phyloP scores from a whole-genome alignment of 2,888 invertebrate species.

The Caenorhabditis auriculariae region DNA sequence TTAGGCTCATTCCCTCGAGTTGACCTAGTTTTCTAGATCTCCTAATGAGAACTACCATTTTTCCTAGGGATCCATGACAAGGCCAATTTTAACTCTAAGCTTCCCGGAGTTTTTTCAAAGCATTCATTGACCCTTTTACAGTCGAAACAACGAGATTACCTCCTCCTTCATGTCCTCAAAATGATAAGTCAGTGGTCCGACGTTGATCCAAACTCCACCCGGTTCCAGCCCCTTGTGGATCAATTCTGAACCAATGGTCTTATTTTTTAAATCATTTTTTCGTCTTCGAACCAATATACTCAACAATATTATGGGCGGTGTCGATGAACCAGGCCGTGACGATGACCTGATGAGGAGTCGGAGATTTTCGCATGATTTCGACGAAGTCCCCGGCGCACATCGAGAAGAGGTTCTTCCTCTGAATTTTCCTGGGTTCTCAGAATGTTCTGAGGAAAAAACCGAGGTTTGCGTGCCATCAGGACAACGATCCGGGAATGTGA shows the following conservation, averaged over 20 bases:
- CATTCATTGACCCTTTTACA: no score
- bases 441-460: no score
- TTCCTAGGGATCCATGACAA: no score
- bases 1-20: no score
- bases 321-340: slow-evolving; percentile 98
- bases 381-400: slow-evolving; percentile 97
- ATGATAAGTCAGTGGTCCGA: slow-evolving; percentile 80
- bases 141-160: slow-evolving; percentile 9
- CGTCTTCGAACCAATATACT: slow-evolving; percentile 75
- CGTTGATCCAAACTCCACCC: slow-evolving; percentile 69
- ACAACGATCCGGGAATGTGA: slow-evolving; percentile 84
- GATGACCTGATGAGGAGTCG: slow-evolving; percentile 83
- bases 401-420: slow-evolving; percentile 72
- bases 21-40: not conserved
- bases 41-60: not conserved
- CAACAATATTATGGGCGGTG: slow-evolving; percentile 92
- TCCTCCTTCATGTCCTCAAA: slow-evolving; percentile 45
- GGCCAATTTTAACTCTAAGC: no score
- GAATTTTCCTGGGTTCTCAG: no score
- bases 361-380: slow-evolving; percentile 74
- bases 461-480: slow-evolving; percentile 66
- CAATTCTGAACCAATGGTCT: slow-evolving; percentile 11
- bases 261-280: not conserved
- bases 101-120: no score
- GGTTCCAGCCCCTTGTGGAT: slow-evolving; percentile 86